These are phyloP conservation scores for Harpagus bidentatus DNA, from an alignment of 2,113 vertebrate species.

Conservation along the genomic window DNA sequence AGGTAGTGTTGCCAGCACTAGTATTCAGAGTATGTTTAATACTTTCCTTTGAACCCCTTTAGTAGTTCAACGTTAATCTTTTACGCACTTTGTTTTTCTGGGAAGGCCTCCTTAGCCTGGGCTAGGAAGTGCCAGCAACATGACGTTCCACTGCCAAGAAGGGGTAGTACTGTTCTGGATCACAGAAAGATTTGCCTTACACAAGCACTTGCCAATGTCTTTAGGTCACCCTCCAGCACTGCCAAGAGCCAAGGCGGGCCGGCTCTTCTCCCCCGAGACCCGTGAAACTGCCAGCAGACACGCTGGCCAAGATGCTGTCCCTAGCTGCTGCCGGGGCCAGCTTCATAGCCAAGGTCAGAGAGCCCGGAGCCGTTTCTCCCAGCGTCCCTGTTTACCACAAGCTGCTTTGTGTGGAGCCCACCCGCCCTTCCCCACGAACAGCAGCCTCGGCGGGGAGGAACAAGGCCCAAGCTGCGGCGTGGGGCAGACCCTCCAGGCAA, in stretches of 20 bases:
- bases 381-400: not conserved
- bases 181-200: not conserved
- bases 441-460: not conserved
- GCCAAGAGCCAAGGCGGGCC: not conserved
- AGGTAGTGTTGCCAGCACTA: not conserved
- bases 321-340: not conserved
- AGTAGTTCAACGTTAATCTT: not conserved
- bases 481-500: not conserved
- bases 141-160: not conserved
- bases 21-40: not conserved
- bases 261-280: not conserved
- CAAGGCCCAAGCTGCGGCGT: rapidly evolving
- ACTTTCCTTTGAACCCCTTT: not conserved
- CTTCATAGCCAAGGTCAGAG: not conserved
- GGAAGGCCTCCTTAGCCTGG: not conserved
- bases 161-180: not conserved
- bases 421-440: not conserved
- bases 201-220: not conserved
- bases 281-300: not conserved
- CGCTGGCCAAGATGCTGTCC: not conserved
- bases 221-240: not conserved
- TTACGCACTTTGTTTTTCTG: not conserved
- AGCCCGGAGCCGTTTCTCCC: not conserved
- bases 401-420: not conserved
- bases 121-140: not conserved